Evolutionary conservation across 2,113 vertebrate genomes (phyloP).

Genomic region (Alectura lathami): DNA sequence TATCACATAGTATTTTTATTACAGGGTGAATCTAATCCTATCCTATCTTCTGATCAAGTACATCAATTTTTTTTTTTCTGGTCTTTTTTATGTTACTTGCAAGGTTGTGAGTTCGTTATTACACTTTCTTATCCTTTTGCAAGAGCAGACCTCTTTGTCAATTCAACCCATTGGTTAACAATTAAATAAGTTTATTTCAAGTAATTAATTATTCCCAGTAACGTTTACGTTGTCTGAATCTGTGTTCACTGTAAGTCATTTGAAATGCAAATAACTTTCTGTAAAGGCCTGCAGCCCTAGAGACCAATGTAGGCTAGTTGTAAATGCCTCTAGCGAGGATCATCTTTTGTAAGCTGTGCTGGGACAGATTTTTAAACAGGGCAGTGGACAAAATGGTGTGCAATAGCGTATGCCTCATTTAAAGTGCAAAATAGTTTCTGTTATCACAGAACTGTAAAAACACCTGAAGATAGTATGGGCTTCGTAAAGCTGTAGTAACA

Average conservation of each 20-base stretch:
- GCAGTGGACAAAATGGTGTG: not conserved
- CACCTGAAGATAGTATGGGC: not conserved
- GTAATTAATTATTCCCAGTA: not conserved
- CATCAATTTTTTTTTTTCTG: not conserved
- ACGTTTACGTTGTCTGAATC: constrained; percentile 12
- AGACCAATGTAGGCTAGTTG: not conserved
- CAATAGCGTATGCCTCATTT: not conserved
- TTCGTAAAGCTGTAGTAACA: not conserved
- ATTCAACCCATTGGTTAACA: constrained; percentile 8
- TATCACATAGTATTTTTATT: not conserved
- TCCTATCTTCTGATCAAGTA: not conserved
- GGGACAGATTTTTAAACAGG: not conserved
- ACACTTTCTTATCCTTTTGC: not conserved
- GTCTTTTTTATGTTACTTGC: not conserved
- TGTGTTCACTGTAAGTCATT: not conserved
- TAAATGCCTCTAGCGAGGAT: not conserved
- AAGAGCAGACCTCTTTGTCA: not conserved
- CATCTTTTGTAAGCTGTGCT: not conserved
- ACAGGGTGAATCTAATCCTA: not conserved
- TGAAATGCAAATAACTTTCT: not conserved
- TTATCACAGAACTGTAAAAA: not conserved
- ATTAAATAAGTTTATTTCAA: not conserved
- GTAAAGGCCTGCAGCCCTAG: not conserved
- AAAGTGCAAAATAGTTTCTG: not conserved
- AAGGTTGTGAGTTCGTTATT: not conserved